Conservation (phyloP, 2,113 vertebrate genomes). For the Machaerirhynchus nigripectus region DNA sequence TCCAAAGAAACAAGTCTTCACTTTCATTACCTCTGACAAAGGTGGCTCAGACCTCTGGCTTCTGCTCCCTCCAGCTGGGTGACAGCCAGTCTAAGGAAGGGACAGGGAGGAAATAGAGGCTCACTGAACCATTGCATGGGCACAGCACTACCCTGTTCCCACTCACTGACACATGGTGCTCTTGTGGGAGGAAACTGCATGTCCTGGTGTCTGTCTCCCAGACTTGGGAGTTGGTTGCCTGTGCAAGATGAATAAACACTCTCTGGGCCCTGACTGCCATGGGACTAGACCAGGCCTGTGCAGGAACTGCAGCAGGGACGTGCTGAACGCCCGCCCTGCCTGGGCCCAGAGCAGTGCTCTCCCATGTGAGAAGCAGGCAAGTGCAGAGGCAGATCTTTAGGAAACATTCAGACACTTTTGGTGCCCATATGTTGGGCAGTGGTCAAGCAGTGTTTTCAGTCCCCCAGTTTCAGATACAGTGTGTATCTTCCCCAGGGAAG, state of each 20-base stretch:
- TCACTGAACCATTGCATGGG: background rate
- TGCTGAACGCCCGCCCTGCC: rapidly evolving
- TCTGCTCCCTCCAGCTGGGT: background rate
- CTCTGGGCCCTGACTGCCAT: background rate
- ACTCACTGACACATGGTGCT: background rate
- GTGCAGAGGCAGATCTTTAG: background rate
- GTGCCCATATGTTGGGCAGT: background rate
- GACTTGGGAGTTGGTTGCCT: background rate
- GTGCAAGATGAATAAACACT: background rate
- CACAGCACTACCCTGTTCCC: background rate
- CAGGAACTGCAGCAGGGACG: background rate
- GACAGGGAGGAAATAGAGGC: background rate
- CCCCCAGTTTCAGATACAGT: background rate
- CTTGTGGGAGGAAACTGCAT: background rate
- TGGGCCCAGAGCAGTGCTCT: background rate
- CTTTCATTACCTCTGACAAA: background rate
- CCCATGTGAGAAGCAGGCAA: background rate
- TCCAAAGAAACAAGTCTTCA: background rate
- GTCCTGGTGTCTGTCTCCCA: background rate
- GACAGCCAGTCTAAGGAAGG: background rate
- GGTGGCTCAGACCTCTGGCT: background rate
- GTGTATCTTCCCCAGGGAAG: background rate
- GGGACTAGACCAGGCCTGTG: background rate
- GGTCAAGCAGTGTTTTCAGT: background rate
- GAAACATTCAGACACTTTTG: rapidly evolving